Base-by-base conservation (phyloP, 2,888 invertebrate genomes). In the Mesoligia furuncula region DNA sequence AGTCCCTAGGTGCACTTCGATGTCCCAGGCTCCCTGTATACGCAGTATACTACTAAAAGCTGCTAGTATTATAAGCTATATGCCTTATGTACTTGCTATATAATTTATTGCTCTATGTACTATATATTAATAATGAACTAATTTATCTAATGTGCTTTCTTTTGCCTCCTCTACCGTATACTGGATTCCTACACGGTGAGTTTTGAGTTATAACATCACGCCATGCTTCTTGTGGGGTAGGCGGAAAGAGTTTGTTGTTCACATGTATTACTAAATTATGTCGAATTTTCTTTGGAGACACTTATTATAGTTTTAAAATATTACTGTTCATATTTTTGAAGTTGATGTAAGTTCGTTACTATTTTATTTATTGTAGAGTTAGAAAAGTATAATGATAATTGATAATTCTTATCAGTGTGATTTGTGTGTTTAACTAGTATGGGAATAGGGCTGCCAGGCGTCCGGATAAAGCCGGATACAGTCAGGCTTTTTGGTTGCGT, bases 101-200 rank as follows among this genome's bases (percentile, higher is more conserved):
- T 65, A 68, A 2, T 5, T 45, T n/a, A 4, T 54, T 65, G 85
- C 75, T 75, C 13, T 42, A 48, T 77, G 48, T 77, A 62, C 54
- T 75, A 67, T 73, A 67, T 86, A 75, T 7, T 74, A 72, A 86
- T 79, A 81, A 87, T 91, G 92, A 95, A 96, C 96, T 97, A 97
- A 97, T 97, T 97, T 97, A 97, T 97, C 97, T 97, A 97, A 97
- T 97, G 96, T 97, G 97, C 97, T 97, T 97, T 96, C 94, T 97
- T 97, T 97, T 97, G 96, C 97, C 97, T 97, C 96, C 96, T 92
- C 95, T 97, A 95, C 95, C 96, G 97, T 97, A 97, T 97, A 97
- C 97, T 97, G 97, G 97, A 97, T 97, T 97, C 95, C 94, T 97
- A 95, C 97, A 97, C 94, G 97, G 97, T 97, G 92, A 97, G 97